phyloP scores from a whole-genome alignment of 2,113 vertebrate species.

The Panthera tigris region DNA sequence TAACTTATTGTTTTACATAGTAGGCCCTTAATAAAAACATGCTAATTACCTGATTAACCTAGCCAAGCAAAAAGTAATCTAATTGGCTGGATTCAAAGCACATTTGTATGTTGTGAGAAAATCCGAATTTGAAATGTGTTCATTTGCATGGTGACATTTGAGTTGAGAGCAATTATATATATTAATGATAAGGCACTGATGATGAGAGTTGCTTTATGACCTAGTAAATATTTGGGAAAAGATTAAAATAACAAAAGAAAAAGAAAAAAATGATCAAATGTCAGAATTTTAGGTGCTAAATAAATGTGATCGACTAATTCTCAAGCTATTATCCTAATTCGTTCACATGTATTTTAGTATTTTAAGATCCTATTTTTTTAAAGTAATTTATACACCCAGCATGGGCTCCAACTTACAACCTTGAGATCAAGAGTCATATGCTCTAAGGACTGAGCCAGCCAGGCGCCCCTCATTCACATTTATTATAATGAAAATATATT shows the following conservation, averaged over 20 bases:
- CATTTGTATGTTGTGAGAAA: background rate
- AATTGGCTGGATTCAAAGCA: background rate
- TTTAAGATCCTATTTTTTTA: background rate
- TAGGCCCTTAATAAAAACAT: background rate
- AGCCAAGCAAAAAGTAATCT: background rate
- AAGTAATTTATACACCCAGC: background rate
- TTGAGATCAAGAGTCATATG: background rate
- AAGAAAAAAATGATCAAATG: background rate
- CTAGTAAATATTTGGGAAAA: background rate
- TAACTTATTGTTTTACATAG: background rate
- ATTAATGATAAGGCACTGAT: background rate
- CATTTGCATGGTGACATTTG: background rate
- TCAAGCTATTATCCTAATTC: background rate
- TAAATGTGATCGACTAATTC: background rate
- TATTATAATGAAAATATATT: background rate
- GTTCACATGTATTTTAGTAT: background rate
- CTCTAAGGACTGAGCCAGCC: background rate
- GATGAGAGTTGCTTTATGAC: background rate
- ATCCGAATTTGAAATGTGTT: conserved; percentile 14
- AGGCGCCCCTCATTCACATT: background rate
- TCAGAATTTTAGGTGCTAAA: background rate
- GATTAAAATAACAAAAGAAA: background rate
- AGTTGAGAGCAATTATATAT: background rate
- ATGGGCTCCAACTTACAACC: background rate
- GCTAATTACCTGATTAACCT: background rate